phyloP scores from a whole-genome alignment of 2,888 invertebrate species.

The Plutella xylostella region DNA sequence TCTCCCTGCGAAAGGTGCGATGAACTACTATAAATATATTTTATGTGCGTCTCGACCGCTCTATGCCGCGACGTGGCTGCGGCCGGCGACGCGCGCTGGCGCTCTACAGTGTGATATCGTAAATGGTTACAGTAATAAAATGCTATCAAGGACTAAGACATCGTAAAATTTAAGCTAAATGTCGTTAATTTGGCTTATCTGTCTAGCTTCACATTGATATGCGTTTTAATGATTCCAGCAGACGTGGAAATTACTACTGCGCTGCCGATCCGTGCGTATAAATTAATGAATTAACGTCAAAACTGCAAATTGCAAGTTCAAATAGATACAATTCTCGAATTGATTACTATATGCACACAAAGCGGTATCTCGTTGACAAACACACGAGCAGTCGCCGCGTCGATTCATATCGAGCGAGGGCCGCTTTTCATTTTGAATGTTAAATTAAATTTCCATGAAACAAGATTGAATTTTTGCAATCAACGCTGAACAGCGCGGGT shows the following conservation, averaged over 20 bases:
- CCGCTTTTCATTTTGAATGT: slow-evolving; percentile 67
- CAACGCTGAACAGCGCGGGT: slow-evolving; percentile 30
- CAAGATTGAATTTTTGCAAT: slow-evolving; percentile 70
- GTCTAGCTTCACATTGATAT: too few species aligned
- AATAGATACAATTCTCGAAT: slow-evolving; percentile 49
- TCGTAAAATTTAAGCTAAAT: too few species aligned
- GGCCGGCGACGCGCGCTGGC: background rate
- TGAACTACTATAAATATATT: slow-evolving; percentile 67
- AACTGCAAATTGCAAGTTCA: slow-evolving; percentile 61
- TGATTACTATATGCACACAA: slow-evolving; percentile 67
- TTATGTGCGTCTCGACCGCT: slow-evolving; percentile 42
- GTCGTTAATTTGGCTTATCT: too few species aligned
- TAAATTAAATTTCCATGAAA: slow-evolving; percentile 70
- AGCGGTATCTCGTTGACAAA: slow-evolving; percentile 57
- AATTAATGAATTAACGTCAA: slow-evolving; percentile 57
- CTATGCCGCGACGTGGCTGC: slow-evolving; percentile 11
- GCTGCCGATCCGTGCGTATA: slow-evolving; percentile 26
- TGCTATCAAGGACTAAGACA: too few species aligned
- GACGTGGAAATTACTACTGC: too few species aligned
- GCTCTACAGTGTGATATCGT: too few species aligned
- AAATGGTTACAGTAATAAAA: too few species aligned
- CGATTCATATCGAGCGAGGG: slow-evolving; percentile 63
- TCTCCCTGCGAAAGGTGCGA: slow-evolving; percentile 62
- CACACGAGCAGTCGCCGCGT: slow-evolving; percentile 61
- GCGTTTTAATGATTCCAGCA: too few species aligned